A percentile compares a stretch with the other conserved stretches of the same genome.
phyloP scores from a whole-genome alignment of 2,797 vertebrate genomes.

The Molossus alvarezi region DNA sequence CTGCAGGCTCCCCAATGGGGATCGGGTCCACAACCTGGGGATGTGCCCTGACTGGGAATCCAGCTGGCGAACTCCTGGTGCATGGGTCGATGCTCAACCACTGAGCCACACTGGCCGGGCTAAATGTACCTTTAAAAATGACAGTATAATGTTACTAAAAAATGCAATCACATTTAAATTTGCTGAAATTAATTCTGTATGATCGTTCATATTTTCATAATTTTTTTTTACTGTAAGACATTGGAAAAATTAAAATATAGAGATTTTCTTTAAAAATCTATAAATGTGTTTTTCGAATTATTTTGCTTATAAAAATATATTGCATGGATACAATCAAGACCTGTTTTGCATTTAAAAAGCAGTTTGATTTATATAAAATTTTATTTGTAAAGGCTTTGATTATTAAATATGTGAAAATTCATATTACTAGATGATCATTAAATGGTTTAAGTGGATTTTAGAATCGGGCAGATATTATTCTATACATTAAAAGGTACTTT shows the following conservation, averaged over 20 bases:
- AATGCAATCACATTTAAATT: constrained; percentile 20
- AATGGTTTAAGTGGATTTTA: neutral
- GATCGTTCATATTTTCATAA: neutral
- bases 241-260: constrained; percentile 65
- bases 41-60: too few relatives aligned
- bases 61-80: too few relatives aligned
- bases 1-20: too few relatives aligned
- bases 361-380: constrained; percentile 31
- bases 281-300: neutral
- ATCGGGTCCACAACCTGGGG: too few relatives aligned
- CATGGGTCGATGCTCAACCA: too few relatives aligned
- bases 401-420: constrained; percentile 20
- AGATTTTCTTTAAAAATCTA: constrained; percentile 4
- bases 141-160: constrained; percentile 33
- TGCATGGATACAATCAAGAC: neutral
- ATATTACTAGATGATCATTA: neutral
- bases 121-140: constrained; percentile 24
- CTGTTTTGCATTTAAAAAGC: neutral
- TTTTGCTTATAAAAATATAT: constrained; percentile 39
- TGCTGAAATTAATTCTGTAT: neutral
- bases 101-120: too few relatives aligned
- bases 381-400: neutral
- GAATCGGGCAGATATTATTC: neutral
- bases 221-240: constrained; percentile 35
- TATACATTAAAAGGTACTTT: neutral